These are phyloP conservation scores for Hololepta plana DNA, from an alignment of 2,888 invertebrate species.

Conservation along the genomic window DNA sequence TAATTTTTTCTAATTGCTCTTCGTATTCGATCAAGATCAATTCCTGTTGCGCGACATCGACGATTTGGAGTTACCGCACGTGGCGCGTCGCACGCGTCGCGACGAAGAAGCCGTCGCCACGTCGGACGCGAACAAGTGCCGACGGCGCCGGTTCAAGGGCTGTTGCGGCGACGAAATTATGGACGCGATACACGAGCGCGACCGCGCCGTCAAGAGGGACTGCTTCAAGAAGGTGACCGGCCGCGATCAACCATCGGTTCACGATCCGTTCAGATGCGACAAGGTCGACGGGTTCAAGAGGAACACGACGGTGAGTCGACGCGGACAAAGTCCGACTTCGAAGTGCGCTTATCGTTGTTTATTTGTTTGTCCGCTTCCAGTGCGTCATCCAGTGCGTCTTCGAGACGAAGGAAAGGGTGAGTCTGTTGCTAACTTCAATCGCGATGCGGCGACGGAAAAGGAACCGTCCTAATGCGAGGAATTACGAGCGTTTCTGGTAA, in stretches of 20 bases:
- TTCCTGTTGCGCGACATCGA: too few species aligned
- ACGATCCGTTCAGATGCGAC: constrained; percentile 24
- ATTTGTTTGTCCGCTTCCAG: constrained; percentile 16
- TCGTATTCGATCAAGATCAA: too few species aligned
- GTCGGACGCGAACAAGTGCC: constrained; percentile 17
- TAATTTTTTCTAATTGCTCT: too few species aligned
- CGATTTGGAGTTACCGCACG: too few species aligned
- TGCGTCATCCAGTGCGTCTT: constrained; percentile 24
- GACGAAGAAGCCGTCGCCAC: constrained; percentile 15
- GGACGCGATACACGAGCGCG: constrained; percentile 15
- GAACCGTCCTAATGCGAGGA: too few species aligned
- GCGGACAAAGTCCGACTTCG: neutral
- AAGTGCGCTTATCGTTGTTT: constrained; percentile 1
- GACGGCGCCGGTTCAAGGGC: constrained; percentile 13
- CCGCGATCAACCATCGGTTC: constrained; percentile 13
- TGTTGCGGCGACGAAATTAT: constrained; percentile 21
- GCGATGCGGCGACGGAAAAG: too few species aligned
- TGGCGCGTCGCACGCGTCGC: constrained; percentile 16
- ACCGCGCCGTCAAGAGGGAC: constrained; percentile 16
- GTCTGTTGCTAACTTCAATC: too few species aligned
- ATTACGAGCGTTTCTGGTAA: neutral
- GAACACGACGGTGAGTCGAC: constrained; percentile 20
- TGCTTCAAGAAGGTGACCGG: constrained; percentile 20
- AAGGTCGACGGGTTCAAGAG: constrained; percentile 18
- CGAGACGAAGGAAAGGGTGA: constrained; percentile 22